A percentile compares a stretch with the other conserved stretches of the same genome.
These are phyloP conservation scores for Palythoa grandis DNA, from an alignment of 92 coral and sea anemone species.

Conservation along the genomic window DNA sequence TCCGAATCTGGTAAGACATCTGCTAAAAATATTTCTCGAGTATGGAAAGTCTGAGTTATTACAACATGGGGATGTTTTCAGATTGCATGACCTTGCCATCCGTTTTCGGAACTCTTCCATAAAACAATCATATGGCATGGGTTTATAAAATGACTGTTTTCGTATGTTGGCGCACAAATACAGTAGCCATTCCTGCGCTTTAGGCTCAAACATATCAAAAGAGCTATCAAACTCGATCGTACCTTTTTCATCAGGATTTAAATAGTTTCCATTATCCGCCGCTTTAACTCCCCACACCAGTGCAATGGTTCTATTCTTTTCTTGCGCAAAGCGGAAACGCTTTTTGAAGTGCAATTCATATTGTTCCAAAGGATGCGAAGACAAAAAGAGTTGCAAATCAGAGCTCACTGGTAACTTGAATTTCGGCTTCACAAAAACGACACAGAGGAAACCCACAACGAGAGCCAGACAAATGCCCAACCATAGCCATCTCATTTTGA, in stretches of 20 bases:
- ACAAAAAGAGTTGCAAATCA: conserved; percentile 85
- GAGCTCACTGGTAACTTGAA: conserved; percentile 68
- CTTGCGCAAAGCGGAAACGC: conserved; percentile 66
- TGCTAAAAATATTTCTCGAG: conserved; percentile 43
- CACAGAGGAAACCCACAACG: conserved; percentile 82
- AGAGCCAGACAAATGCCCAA: conserved; percentile 64
- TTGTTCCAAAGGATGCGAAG: conserved; percentile 83
- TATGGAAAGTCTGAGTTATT: conserved; percentile 63
- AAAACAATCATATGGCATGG: conserved; percentile 44
- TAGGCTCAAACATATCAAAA: conserved; percentile 64
- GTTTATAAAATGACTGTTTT: conserved; percentile 62
- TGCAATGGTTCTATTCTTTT: conserved; percentile 26
- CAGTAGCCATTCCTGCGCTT: conserved; percentile 72
- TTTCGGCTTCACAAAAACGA: conserved; percentile 73
- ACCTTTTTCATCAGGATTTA: conserved; percentile 82
- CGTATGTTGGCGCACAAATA: conserved; percentile 60
- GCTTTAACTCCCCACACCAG: conserved; percentile 85
- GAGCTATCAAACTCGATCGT: conserved; percentile 71
- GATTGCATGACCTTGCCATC: conserved; percentile 20
- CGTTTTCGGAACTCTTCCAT: conserved; percentile 27
- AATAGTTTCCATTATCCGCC: conserved; percentile 82
- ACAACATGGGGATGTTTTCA: conserved; percentile 45
- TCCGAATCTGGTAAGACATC: conserved; percentile 1
- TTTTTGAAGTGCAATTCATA: conserved; percentile 73
- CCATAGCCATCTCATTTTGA: conserved; percentile 72